These are phyloP conservation scores for Piaya cayana DNA, from an alignment of 2,113 vertebrate genomes.

Conservation along the genomic window DNA sequence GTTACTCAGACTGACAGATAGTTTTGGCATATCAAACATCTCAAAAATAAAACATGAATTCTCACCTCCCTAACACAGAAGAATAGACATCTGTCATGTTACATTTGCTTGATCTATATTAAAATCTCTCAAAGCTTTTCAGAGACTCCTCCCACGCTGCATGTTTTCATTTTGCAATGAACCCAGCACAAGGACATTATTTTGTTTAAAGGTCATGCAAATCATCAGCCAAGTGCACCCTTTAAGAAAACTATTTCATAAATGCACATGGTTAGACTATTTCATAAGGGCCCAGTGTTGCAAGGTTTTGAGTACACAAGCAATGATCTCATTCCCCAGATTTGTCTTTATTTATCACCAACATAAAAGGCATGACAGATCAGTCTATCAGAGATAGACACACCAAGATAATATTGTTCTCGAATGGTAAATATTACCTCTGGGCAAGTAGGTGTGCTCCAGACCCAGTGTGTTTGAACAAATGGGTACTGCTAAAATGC, in stretches of 20 bases:
- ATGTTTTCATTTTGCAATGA: constrained; percentile 27
- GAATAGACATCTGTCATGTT: neutral
- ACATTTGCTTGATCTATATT: neutral
- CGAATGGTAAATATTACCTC: neutral
- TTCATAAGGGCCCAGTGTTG: neutral
- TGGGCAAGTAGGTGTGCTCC: neutral
- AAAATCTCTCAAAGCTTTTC: neutral
- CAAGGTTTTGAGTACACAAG: neutral
- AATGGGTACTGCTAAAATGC: neutral
- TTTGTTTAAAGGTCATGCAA: constrained; percentile 27
- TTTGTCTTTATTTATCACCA: neutral
- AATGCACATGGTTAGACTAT: neutral
- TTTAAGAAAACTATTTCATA: constrained; percentile 29
- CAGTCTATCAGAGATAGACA: neutral
- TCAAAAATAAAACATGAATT: constrained; percentile 34
- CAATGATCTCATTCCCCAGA: neutral
- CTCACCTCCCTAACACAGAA: constrained; percentile 1
- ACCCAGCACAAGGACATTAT: neutral
- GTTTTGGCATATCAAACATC: neutral
- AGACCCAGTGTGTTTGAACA: neutral
- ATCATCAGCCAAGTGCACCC: neutral
- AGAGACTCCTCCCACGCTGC: neutral
- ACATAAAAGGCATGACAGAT: neutral
- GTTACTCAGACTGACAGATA: neutral
- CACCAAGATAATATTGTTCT: neutral